A percentile compares a stretch with the other conserved stretches of the same genome.
phyloP scores from a whole-genome alignment of 1,140 invertebrate genomes.

The Dendrolimus punctatus region DNA sequence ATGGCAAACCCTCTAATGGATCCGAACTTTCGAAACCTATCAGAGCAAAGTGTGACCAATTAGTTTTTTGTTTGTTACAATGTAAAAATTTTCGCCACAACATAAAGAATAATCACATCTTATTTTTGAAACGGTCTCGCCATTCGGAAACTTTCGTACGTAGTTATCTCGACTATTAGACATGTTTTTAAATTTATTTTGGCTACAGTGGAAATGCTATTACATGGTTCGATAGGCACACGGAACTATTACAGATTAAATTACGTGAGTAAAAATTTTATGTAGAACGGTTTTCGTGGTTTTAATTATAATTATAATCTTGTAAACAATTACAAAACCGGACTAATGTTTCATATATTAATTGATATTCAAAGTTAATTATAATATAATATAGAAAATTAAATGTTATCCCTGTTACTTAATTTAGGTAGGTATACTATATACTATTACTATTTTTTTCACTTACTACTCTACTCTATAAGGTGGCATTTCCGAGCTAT shows the following conservation, averaged over 20 bases:
- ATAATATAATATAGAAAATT: too few relatives aligned
- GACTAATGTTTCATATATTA: too few relatives aligned
- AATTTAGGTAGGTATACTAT: too few relatives aligned
- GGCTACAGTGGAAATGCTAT: slow-evolving; percentile 18
- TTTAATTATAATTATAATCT: too few relatives aligned
- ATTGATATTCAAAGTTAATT: too few relatives aligned
- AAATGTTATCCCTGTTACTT: too few relatives aligned
- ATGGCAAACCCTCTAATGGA: slow-evolving; percentile 15
- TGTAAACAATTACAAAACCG: too few relatives aligned
- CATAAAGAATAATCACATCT: slow-evolving; percentile 17
- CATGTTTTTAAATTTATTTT: slow-evolving; percentile 7
- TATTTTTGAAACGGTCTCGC: slow-evolving; percentile 1
- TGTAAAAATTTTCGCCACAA: slow-evolving; percentile 19
- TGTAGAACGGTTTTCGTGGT: too few relatives aligned
- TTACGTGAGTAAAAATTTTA: slow-evolving; percentile 16
- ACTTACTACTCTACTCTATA: too few relatives aligned
- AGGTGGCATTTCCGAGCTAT: too few relatives aligned
- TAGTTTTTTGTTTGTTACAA: slow-evolving; percentile 14
- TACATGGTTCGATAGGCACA: slow-evolving; percentile 19
- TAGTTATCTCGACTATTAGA: background rate
- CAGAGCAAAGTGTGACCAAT: slow-evolving; percentile 11
- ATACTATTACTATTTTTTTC: too few relatives aligned
- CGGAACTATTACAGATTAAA: slow-evolving; percentile 17
- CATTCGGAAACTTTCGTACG: slow-evolving; percentile 18
- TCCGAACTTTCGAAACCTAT: slow-evolving; percentile 33